These are phyloP conservation scores for Sinosuthora webbiana DNA, from an alignment of 2,113 vertebrate genomes.

Conservation along the genomic window DNA sequence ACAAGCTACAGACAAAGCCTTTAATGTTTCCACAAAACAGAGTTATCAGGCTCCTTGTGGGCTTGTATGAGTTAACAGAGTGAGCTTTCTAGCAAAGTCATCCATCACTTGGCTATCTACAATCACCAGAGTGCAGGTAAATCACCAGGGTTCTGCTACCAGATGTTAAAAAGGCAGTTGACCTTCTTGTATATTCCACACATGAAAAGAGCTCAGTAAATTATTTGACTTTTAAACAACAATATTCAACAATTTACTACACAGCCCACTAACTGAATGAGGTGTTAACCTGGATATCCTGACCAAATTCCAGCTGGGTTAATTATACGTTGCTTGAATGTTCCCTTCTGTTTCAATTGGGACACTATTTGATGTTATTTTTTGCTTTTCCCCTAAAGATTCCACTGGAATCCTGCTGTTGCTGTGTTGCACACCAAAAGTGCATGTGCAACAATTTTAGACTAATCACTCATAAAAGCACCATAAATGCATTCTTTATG, in stretches of 20 bases:
- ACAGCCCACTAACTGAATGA: not conserved
- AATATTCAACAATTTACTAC: slow-evolving; percentile 48
- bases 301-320: slow-evolving; percentile 34
- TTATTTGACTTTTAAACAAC: slow-evolving; percentile 57
- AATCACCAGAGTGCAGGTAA: slow-evolving; percentile 38
- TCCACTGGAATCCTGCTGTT: not conserved
- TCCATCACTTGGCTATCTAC: slow-evolving; percentile 52
- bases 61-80: slow-evolving; percentile 51
- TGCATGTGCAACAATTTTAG: not conserved
- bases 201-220: slow-evolving; percentile 59
- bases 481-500: slow-evolving; percentile 1
- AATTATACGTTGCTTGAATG: not conserved
- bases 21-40: slow-evolving; percentile 36
- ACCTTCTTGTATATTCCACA: slow-evolving; percentile 61
- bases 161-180: slow-evolving; percentile 65
- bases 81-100: slow-evolving; percentile 22
- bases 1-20: slow-evolving; percentile 42
- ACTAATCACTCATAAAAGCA: not conserved
- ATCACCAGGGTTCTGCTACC: slow-evolving; percentile 57
- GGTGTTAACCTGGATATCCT: slow-evolving; percentile 51
- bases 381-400: not conserved
- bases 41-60: slow-evolving; percentile 31
- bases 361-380: not conserved
- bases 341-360: not conserved
- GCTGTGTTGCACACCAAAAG: not conserved